A percentile compares a stretch with the other conserved stretches of the same genome.
These are phyloP conservation scores for Iselma pallidipennis DNA, from an alignment of 2,888 invertebrate genomes.

Conservation along the genomic window DNA sequence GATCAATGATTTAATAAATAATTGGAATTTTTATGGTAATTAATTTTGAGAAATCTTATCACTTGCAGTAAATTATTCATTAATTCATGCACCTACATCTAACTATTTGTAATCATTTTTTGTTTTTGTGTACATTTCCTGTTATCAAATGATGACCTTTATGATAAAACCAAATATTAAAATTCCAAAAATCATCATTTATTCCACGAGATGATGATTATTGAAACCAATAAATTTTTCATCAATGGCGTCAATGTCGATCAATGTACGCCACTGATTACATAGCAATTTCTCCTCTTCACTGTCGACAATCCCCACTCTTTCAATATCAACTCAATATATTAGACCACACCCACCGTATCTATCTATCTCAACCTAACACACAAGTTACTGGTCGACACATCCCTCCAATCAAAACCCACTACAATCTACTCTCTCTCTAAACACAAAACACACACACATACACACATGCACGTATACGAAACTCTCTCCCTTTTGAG, in stretches of 20 bases:
- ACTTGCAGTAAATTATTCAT: too few relatives aligned
- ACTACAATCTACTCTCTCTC: conserved; percentile 27
- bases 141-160: too few relatives aligned
- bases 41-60: too few relatives aligned
- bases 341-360: conserved; percentile 23
- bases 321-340: too few relatives aligned
- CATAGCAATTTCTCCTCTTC: conserved; percentile 28
- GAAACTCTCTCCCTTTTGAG: neutral
- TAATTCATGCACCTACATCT: too few relatives aligned
- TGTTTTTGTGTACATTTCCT: too few relatives aligned
- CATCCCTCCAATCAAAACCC: conserved; percentile 39
- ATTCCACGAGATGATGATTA: too few relatives aligned
- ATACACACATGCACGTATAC: neutral
- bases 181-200: too few relatives aligned
- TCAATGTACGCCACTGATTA: conserved; percentile 35
- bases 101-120: too few relatives aligned
- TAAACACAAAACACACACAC: neutral
- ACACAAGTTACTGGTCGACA: conserved; percentile 37
- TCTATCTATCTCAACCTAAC: conserved; percentile 16
- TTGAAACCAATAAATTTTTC: neutral
- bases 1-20: too few relatives aligned
- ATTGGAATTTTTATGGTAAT: too few relatives aligned
- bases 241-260: conserved; percentile 17
- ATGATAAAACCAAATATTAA: too few relatives aligned
- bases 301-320: conserved; percentile 19